These are phyloP conservation scores for Ophioderma brevispina DNA, from an alignment of 35 echinoderm and acorn worm genomes.

Conservation along the genomic window DNA sequence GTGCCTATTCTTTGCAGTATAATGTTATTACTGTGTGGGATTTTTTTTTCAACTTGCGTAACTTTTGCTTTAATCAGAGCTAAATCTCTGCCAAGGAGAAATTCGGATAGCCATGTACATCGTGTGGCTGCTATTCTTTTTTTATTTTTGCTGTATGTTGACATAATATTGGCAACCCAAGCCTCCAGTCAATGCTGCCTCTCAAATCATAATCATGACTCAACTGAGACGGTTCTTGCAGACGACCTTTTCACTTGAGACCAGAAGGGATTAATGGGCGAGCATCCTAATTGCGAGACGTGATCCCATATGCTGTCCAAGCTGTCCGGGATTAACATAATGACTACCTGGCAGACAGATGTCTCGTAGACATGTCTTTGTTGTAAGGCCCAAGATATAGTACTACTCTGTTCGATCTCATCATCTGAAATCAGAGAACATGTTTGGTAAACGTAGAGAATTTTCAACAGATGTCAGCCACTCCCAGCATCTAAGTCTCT, in stretches of 20 bases:
- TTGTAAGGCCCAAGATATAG: constrained; percentile 65
- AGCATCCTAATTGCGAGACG: constrained; percentile 33
- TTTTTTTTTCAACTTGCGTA: no score
- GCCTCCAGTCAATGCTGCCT: no score
- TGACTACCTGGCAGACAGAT: constrained; percentile 31
- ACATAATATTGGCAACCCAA: neutral
- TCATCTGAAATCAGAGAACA: neutral
- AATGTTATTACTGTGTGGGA: no score
- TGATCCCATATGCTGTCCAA: no score
- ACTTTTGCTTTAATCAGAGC: no score
- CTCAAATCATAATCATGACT: neutral
- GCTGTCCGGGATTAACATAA: no score
- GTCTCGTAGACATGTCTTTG: no score
- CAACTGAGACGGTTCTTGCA: constrained; percentile 32
- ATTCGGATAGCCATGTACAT: no score
- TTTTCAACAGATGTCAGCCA: no score
- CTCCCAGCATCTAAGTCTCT: neutral
- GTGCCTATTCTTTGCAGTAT: no score
- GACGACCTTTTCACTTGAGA: constrained; percentile 49
- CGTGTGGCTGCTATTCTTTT: no score
- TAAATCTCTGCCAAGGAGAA: no score
- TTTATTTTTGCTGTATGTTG: neutral
- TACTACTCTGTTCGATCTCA: constrained; percentile 50
- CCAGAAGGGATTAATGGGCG: constrained; percentile 49
- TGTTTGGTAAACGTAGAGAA: neutral